Evolutionary conservation across 2,797 vertebrate genomes (phyloP), one percentile per base, ranked within the genome.

Genomic region (Emydoidea blandingii): DNA sequence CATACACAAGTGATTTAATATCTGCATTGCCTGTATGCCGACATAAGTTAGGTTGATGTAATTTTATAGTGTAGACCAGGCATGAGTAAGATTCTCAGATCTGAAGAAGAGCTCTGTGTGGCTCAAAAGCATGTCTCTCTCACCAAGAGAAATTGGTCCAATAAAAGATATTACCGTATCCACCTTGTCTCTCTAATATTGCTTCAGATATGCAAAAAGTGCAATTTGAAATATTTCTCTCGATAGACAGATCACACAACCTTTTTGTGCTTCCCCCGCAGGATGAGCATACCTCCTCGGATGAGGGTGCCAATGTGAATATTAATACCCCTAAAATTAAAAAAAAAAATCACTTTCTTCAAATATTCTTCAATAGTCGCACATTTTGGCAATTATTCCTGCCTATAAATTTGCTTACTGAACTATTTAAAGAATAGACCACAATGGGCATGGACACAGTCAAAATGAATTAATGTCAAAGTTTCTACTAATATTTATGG

Each of bases 211-310:
- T 89, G 47, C 57, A 41, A 95, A 91, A 91, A 62, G 78, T 94
- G 81, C 89, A 74, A 41, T 82, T 89, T 93, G 82, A 95, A 65
- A 93, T 19, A 41, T 86, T 41, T 92, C 19, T 21, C 96, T 96
- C 85, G 87, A 89, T 79, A 92, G 93, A 89, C 76, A 92, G 94
- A 95, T 93, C 86, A 53, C 41, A 91, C 62, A 23, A 86, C 83
- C 34, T 89, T 86, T 94, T 90, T 91, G 44, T 88, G 25, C 83
- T 94, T 92, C 85, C 15, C 83, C 19, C 81, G 72, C 44, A 78
- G 53, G 11, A 81, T 85, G 23, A 89, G 53, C 14, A 23, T 92
- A 41, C 62, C 94, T 91, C 57, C 88, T 83, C 86, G 95, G 92
- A 83, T 62, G 62, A 85, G 53, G 83, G 87, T 96, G 91, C 16